Percentiles rank a stretch among this genome's conserved stretches.
Evolutionary conservation across 2,888 invertebrate genomes (phyloP).

Genomic region (Sphecodes monilicornis): DNA sequence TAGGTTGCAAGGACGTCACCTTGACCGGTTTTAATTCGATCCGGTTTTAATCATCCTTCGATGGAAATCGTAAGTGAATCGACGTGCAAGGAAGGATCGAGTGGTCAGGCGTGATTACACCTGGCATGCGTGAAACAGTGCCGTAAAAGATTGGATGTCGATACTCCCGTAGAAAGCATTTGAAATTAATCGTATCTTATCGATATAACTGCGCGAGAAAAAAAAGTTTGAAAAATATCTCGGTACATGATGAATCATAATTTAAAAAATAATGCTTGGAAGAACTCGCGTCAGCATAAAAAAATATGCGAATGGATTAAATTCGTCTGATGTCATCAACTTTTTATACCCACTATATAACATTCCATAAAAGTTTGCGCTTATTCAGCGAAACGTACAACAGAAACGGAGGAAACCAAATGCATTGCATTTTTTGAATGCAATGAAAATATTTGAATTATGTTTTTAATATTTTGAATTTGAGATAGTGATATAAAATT

Average conservation of each 20-base stretch:
- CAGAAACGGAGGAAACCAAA: background rate
- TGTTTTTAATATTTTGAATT: background rate
- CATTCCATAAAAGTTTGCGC: slow-evolving; percentile 2
- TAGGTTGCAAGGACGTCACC: slow-evolving; percentile 64
- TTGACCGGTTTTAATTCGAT: slow-evolving; percentile 66
- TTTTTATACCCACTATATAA: slow-evolving; percentile 2
- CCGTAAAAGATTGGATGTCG: slow-evolving; percentile 27
- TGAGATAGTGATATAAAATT: background rate
- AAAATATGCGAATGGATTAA: slow-evolving; percentile 37
- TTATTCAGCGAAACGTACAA: slow-evolving; percentile 18
- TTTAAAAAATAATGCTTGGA: background rate
- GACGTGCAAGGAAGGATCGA: slow-evolving; percentile 45
- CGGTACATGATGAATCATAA: slow-evolving; percentile 18
- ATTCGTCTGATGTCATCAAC: slow-evolving; percentile 51
- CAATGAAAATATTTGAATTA: background rate
- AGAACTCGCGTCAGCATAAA: background rate
- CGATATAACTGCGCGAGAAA: background rate
- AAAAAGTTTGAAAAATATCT: too few species aligned
- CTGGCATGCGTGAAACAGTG: slow-evolving; percentile 35
- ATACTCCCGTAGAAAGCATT: slow-evolving; percentile 28
- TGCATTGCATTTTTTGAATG: background rate
- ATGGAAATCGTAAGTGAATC: slow-evolving; percentile 63
- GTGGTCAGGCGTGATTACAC: slow-evolving; percentile 26
- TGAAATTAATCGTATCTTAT: slow-evolving; percentile 10
- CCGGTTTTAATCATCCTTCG: slow-evolving; percentile 67